Base-by-base conservation (phyloP, 2,797 vertebrate species). In the Intellagama lesueurii region DNA sequence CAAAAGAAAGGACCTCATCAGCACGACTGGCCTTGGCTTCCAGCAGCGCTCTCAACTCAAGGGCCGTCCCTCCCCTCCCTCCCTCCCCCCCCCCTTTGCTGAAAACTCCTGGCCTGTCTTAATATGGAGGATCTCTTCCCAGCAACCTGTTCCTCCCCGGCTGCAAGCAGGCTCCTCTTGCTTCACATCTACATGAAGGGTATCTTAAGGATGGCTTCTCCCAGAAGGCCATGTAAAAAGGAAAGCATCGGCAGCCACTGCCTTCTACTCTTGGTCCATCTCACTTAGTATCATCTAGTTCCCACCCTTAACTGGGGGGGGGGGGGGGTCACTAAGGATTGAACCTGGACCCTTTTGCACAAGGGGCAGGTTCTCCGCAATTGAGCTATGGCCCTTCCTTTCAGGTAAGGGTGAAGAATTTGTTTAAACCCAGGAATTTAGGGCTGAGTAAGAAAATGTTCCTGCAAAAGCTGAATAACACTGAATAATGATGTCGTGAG, bases 1-100 rank as follows among this genome's bases (percentile, higher is more conserved):
- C 96, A 98, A 97, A 96, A 84, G 96, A 98, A 98, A 98, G 97
- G 97, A 97, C 98, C 96, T 94, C 98, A 98, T 99, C 98, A 99
- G 98, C 98, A 98, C 98, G 98, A 96, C 98, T 97, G 95, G 97
- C 97, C 97, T 98, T 96, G 96, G 97, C 98, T 93, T 90, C 92
- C 95, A 94, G 94, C 94, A 91, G 95, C 89, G 77, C 88, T 96
- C 92, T 94, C 88, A 64, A 94, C 94, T 89, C 0, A 0, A 94
- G 86, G 94, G 92, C 86, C 87, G 32, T n/a, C 7, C 87, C 85
- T 86, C 85, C 87, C 52, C 88, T 86, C 26, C 2, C n/a, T 0
- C 0, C 1, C 40, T 84, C 66, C 60, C 60, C 19, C 17, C 5
- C 5, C 0, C 19, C 47, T 73, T 73, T 30, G 28, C 79, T 35